phyloP scores from a whole-genome alignment of 2,113 vertebrate species.

The Ammodramus savannarum region DNA sequence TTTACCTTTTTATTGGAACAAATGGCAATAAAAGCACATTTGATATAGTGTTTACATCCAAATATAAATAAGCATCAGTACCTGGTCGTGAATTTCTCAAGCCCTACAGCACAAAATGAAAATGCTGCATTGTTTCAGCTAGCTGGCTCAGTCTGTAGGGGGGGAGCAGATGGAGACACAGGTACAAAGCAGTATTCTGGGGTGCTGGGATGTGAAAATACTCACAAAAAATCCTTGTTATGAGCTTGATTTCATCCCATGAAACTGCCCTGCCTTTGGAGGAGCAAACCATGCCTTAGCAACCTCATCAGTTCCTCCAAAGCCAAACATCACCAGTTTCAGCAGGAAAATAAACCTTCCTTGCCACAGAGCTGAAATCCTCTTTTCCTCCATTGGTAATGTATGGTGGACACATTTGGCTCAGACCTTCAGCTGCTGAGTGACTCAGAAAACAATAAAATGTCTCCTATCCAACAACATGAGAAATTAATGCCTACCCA shows the following conservation, averaged over 20 bases:
- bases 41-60: neutral
- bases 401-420: neutral
- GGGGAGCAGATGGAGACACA: neutral
- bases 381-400: rapidly evolving
- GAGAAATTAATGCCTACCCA: neutral
- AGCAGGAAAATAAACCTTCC: neutral
- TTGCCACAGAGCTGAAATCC: neutral
- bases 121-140: neutral
- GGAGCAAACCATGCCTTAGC: neutral
- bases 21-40: neutral
- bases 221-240: neutral
- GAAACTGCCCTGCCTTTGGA: neutral
- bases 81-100: neutral
- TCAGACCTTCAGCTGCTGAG: neutral
- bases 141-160: rapidly evolving
- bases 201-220: neutral
- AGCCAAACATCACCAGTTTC: neutral
- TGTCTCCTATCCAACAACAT: neutral
- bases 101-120: neutral
- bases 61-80: neutral
- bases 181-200: neutral
- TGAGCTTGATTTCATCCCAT: neutral
- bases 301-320: neutral
- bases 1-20: neutral
- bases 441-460: neutral